Evolutionary conservation across 2,113 vertebrate genomes (phyloP).

Genomic region (Antechinus stuartii): DNA sequence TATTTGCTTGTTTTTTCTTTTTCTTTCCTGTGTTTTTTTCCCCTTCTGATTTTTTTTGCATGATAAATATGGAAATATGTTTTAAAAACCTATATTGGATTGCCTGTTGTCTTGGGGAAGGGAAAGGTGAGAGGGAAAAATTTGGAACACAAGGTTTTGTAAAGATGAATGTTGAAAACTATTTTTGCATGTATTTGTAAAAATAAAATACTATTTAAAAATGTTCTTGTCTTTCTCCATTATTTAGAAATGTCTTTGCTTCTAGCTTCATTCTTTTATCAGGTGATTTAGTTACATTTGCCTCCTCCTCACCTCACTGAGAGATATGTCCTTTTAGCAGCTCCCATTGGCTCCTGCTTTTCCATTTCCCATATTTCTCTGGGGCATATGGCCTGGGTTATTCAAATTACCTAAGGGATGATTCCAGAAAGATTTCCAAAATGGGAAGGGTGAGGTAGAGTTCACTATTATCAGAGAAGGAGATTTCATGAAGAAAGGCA

Average conservation of each 20-base stretch:
- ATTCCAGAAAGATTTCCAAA: background rate
- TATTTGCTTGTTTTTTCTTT: too few species aligned
- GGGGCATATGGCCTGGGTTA: background rate
- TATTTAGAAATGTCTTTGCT: background rate
- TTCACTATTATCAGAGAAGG: background rate
- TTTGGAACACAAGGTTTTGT: too few species aligned
- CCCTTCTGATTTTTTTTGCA: too few species aligned
- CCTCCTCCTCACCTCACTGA: background rate
- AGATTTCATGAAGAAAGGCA: background rate
- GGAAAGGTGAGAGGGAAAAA: too few species aligned
- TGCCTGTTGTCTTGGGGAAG: too few species aligned
- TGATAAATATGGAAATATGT: too few species aligned
- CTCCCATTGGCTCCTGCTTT: background rate
- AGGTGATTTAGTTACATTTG: background rate
- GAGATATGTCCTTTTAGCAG: background rate
- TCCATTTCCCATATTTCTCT: background rate
- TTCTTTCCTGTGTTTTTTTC: too few species aligned
- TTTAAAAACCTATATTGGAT: too few species aligned
- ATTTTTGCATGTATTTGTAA: too few species aligned
- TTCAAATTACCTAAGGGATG: background rate
- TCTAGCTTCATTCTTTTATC: background rate
- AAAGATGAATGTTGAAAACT: too few species aligned
- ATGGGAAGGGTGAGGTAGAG: background rate
- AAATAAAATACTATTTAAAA: too few species aligned
- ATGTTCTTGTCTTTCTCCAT: background rate